A percentile compares a stretch with the other conserved stretches of the same genome.
phyloP scores from a whole-genome alignment of 2,888 invertebrate species.

The Melieria crassipennis region DNA sequence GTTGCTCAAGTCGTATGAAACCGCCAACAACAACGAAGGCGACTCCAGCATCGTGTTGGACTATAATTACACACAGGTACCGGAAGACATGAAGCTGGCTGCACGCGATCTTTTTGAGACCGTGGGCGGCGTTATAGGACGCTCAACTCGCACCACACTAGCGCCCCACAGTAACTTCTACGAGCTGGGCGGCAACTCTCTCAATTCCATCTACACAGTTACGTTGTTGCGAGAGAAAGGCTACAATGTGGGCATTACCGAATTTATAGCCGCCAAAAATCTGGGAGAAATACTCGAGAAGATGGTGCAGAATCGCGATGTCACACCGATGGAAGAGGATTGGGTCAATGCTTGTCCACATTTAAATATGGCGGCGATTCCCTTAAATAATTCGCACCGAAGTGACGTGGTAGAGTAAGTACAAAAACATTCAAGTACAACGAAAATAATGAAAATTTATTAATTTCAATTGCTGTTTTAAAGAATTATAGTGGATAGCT shows the following conservation, averaged over 20 bases:
- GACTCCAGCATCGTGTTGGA: conserved; percentile 69
- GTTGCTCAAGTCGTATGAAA: conserved; percentile 78
- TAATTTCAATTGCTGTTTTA: conserved; percentile 34
- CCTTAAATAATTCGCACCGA: conserved; percentile 69
- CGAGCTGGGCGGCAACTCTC: conserved; percentile 85
- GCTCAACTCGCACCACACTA: conserved; percentile 72
- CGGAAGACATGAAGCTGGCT: conserved; percentile 69
- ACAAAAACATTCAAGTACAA: neutral
- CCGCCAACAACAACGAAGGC: conserved; percentile 71
- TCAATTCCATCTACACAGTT: conserved; percentile 86
- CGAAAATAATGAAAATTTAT: neutral
- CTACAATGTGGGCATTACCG: conserved; percentile 82
- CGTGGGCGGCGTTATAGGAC: conserved; percentile 76
- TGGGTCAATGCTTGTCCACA: conserved; percentile 57
- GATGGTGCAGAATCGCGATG: conserved; percentile 64
- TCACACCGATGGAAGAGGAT: conserved; percentile 55
- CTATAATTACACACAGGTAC: conserved; percentile 75
- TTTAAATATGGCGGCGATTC: conserved; percentile 58
- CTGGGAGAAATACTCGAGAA: conserved; percentile 76
- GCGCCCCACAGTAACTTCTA: conserved; percentile 79
- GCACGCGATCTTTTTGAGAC: conserved; percentile 80
- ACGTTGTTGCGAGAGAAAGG: conserved; percentile 80
- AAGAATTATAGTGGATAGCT: conserved; percentile 86
- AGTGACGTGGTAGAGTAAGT: conserved; percentile 77
- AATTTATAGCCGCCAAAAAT: conserved; percentile 79